These are phyloP conservation scores for Trissonchulus latispiculum DNA, from an alignment of 2,888 invertebrate genomes.

Conservation along the genomic window DNA sequence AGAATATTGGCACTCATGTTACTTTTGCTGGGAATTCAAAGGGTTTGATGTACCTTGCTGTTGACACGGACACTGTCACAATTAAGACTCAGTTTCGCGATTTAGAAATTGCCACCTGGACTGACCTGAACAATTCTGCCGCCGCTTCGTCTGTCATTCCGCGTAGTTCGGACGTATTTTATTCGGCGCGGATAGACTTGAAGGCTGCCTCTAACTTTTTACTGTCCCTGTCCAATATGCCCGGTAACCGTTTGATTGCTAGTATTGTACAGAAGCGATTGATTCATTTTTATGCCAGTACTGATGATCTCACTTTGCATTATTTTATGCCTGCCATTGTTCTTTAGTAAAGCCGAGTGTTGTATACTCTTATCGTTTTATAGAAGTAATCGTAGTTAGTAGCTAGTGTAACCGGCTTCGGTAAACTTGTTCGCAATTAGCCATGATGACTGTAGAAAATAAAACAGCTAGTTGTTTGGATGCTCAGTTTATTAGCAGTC, in stretches of 20 bases:
- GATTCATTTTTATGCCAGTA: neutral
- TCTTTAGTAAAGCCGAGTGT: too few species aligned
- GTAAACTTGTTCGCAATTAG: too few species aligned
- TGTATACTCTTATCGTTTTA: too few species aligned
- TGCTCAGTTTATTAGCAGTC: too few species aligned
- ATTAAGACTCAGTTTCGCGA: neutral
- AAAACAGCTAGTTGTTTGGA: too few species aligned
- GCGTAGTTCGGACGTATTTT: neutral
- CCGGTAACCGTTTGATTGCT: neutral
- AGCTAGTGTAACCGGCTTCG: too few species aligned
- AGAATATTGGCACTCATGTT: neutral
- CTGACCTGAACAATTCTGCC: neutral
- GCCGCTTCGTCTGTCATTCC: neutral
- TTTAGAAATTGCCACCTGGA: neutral
- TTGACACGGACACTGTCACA: neutral
- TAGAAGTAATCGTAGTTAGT: too few species aligned
- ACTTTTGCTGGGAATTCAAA: neutral
- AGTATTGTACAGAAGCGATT: neutral
- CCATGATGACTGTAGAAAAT: too few species aligned
- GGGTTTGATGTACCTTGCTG: neutral
- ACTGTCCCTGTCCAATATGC: neutral
- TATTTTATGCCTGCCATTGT: neutral
- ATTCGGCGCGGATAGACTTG: neutral
- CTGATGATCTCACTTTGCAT: neutral
- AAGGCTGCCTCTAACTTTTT: neutral